Evolutionary conservation across 2,113 vertebrate genomes (phyloP).

Genomic region (Atlantisia rogersi): DNA sequence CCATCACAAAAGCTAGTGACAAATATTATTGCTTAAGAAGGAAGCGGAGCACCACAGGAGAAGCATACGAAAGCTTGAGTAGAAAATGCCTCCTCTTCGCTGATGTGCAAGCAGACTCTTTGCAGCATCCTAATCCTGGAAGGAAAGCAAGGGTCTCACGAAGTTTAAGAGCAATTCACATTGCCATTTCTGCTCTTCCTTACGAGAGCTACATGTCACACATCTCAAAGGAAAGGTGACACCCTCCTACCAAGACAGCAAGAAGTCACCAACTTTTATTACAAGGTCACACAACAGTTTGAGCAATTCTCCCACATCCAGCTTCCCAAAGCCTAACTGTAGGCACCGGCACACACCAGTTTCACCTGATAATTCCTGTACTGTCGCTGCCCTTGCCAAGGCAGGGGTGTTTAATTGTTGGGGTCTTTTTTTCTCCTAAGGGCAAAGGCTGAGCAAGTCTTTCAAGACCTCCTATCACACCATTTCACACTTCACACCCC

Average conservation of each 20-base stretch:
- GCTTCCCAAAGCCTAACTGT: neutral
- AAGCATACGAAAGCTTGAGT: no score
- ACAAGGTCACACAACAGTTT: fast-evolving
- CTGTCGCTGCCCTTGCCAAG: neutral
- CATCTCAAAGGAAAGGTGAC: fast-evolving
- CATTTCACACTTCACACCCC: fast-evolving
- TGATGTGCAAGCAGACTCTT: no score
- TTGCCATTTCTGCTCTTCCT: neutral
- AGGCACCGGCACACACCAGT: neutral
- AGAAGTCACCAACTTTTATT: neutral
- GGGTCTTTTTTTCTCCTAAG: neutral
- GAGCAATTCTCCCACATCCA: no score
- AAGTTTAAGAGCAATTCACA: neutral
- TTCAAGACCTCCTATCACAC: fast-evolving
- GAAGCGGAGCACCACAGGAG: fast-evolving
- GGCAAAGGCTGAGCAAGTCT: no score
- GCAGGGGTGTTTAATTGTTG: no score
- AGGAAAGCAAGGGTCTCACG: neutral
- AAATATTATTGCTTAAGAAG: neutral
- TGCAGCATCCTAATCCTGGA: neutral
- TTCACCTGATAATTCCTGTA: fast-evolving
- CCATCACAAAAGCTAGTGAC: neutral
- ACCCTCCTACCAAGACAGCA: fast-evolving
- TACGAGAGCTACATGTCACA: neutral
- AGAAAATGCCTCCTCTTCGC: neutral